These are phyloP conservation scores for Torymus auratus DNA, from an alignment of 2,888 invertebrate species.

Conservation along the genomic window DNA sequence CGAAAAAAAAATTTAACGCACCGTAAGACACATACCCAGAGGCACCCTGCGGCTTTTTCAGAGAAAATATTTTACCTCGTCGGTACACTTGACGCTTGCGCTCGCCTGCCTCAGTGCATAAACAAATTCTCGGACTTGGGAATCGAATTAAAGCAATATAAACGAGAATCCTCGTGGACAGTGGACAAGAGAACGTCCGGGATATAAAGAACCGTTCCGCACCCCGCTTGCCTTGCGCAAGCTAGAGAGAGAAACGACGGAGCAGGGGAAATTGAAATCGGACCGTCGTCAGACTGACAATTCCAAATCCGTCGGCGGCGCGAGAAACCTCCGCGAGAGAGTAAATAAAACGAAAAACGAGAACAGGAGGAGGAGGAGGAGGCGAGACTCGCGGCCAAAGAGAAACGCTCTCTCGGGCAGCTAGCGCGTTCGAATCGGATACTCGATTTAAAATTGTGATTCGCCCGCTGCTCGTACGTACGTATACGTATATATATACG, in stretches of 20 bases:
- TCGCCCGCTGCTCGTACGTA: neutral
- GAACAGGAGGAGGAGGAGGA: neutral
- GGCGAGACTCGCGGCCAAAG: conserved; percentile 3
- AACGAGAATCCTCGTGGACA: conserved; percentile 32
- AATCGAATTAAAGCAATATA: conserved; percentile 38
- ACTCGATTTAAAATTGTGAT: conserved; percentile 57
- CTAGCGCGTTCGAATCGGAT: conserved; percentile 5
- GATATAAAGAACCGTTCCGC: conserved; percentile 33
- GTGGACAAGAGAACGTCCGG: conserved; percentile 16
- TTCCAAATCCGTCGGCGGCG: conserved; percentile 46
- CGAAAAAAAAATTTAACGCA: no score
- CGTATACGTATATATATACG: neutral
- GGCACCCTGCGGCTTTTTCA: no score
- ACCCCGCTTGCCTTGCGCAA: conserved; percentile 17
- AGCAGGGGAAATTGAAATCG: conserved; percentile 57
- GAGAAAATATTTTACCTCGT: no score
- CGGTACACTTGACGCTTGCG: no score
- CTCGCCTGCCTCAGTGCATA: no score
- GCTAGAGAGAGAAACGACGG: conserved; percentile 16
- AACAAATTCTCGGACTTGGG: neutral
- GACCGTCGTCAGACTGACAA: conserved; percentile 57
- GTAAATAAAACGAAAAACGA: conserved; percentile 53
- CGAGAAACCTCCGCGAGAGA: conserved; percentile 29
- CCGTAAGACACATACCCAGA: no score
- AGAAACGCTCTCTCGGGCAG: conserved; percentile 24